These are phyloP conservation scores for Poliocrania exsul DNA, from an alignment of 2,797 vertebrate genomes.

Conservation along the genomic window DNA sequence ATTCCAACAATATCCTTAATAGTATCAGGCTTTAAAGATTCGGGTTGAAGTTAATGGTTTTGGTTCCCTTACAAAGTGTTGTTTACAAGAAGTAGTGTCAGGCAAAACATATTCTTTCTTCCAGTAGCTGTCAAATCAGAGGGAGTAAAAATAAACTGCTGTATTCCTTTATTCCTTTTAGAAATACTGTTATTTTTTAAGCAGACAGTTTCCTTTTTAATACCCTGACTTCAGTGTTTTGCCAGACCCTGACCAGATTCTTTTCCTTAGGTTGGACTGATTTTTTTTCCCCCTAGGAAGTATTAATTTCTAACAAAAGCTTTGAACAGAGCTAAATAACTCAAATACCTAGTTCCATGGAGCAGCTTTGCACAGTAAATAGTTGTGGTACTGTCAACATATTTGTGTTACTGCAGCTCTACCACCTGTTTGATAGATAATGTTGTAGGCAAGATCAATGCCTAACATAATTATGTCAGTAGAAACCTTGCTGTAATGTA, in stretches of 20 bases:
- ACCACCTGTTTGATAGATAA: neutral
- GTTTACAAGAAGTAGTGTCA: neutral
- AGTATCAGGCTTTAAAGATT: neutral
- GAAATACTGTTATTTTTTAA: neutral
- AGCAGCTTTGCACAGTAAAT: neutral
- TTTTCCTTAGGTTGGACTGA: neutral
- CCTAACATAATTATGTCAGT: neutral
- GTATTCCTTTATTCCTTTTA: neutral
- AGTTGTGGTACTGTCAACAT: neutral
- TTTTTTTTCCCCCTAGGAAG: neutral
- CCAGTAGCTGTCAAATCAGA: neutral
- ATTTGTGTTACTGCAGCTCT: neutral
- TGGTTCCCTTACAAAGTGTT: neutral
- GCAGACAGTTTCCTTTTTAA: neutral
- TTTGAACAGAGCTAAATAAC: neutral
- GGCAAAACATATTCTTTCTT: neutral
- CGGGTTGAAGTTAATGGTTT: neutral
- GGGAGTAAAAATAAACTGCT: neutral
- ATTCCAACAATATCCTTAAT: neutral
- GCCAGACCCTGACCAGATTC: fast-evolving
- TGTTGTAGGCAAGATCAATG: neutral
- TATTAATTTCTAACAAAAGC: neutral
- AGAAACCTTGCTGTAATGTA: neutral
- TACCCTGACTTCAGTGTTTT: neutral
- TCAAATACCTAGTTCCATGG: neutral